These are phyloP conservation scores for Latrodectus elegans DNA, from an alignment of 2,888 invertebrate species.

Conservation along the genomic window DNA sequence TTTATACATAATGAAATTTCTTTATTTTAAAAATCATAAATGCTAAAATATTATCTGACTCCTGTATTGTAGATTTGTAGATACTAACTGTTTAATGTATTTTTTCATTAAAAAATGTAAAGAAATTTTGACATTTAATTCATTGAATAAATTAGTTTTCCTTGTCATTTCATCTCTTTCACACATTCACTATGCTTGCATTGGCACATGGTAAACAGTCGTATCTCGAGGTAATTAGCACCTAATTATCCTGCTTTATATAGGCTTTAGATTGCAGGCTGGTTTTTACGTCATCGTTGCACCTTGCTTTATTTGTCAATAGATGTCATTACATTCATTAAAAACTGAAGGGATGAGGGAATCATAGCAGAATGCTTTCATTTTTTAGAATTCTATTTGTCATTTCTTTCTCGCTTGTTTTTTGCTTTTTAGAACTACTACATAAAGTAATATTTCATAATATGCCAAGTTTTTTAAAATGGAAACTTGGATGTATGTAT, in stretches of 20 bases:
- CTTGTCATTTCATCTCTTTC: slow-evolving; percentile 64
- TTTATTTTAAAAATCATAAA: no score
- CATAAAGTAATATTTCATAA: slow-evolving; percentile 8
- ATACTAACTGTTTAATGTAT: no score
- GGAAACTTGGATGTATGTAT: slow-evolving; percentile 27
- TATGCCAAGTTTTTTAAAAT: slow-evolving; percentile 6
- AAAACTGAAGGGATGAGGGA: background rate
- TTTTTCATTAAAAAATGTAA: no score
- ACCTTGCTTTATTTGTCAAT: slow-evolving; percentile 67
- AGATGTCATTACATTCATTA: slow-evolving; percentile 5
- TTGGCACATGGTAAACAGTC: slow-evolving; percentile 69
- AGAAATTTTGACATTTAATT: slow-evolving; percentile 9
- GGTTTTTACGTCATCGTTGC: slow-evolving; percentile 49
- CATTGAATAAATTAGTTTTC: slow-evolving; percentile 48
- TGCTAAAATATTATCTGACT: no score
- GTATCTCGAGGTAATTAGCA: slow-evolving; percentile 68
- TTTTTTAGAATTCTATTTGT: slow-evolving; percentile 11
- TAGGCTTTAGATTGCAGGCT: slow-evolving; percentile 66
- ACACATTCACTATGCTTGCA: slow-evolving; percentile 62
- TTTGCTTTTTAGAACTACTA: slow-evolving; percentile 35
- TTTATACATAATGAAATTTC: no score
- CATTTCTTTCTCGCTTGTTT: slow-evolving; percentile 16
- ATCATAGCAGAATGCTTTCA: slow-evolving; percentile 41
- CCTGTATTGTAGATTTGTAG: no score
- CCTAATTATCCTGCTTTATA: slow-evolving; percentile 63